A percentile compares a stretch with the other conserved stretches of the same genome.
Evolutionary conservation across 2,113 vertebrate species (phyloP).

Genomic region (Microtus ochrogaster): DNA sequence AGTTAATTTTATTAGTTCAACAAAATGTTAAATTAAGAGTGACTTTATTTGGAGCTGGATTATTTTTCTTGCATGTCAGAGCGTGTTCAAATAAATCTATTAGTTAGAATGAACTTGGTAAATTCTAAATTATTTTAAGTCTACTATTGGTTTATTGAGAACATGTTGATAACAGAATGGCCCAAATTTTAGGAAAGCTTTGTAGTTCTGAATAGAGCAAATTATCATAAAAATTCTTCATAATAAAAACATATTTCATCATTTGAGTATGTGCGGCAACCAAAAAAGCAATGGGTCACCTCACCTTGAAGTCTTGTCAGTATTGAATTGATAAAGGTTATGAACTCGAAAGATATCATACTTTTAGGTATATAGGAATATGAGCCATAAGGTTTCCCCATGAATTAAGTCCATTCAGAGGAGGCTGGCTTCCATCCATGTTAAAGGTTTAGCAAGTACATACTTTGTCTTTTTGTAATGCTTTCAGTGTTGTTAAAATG

Average conservation of each 20-base stretch:
- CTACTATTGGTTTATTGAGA: background rate
- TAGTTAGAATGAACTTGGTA: conserved; percentile 51
- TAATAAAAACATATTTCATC: background rate
- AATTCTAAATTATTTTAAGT: conserved; percentile 39
- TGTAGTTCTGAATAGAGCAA: background rate
- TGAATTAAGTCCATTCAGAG: background rate
- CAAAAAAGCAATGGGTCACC: background rate
- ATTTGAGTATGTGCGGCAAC: background rate
- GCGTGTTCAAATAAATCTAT: conserved; percentile 39
- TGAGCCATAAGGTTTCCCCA: background rate
- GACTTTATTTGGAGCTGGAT: conserved; percentile 40
- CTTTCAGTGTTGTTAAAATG: background rate
- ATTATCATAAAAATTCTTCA: background rate
- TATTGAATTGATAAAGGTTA: background rate
- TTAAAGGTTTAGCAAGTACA: background rate
- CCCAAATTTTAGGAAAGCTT: background rate
- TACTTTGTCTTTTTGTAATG: background rate
- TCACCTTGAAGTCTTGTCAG: background rate
- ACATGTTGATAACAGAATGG: background rate
- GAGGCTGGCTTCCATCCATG: background rate
- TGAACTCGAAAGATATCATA: background rate
- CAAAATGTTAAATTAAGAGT: conserved; percentile 59
- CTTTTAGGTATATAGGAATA: fast-evolving
- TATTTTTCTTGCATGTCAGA: conserved; percentile 55
- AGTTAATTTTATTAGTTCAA: conserved; percentile 69